Conservation (phyloP, 1,140 invertebrate genomes). For the Zaprionus taronus region DNA sequence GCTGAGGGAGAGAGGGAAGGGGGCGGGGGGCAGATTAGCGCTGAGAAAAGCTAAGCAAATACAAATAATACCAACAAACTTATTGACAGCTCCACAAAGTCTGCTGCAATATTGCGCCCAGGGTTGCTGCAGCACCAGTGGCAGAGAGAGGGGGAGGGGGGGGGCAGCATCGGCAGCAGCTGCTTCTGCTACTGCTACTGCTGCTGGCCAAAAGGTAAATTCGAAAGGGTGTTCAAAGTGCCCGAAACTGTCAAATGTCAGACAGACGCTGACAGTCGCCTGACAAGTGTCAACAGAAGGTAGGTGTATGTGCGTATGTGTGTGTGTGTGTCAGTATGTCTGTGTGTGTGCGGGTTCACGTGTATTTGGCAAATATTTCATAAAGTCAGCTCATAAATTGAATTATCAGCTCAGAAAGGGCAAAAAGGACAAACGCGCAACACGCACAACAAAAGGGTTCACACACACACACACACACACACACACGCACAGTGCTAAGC, state of each 20-base stretch:
- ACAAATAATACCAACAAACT: constrained; percentile 58
- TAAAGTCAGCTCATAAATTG: constrained; percentile 61
- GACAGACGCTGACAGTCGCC: constrained; percentile 65
- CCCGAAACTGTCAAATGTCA: constrained; percentile 74
- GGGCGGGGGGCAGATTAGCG: constrained; percentile 34
- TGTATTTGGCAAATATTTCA: constrained; percentile 54
- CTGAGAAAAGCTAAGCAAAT: constrained; percentile 43
- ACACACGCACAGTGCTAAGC: constrained; percentile 16
- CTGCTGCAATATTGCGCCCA: constrained; percentile 65
- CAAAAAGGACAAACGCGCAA: constrained; percentile 35
- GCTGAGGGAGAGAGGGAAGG: neutral
- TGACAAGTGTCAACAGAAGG: constrained; percentile 79
- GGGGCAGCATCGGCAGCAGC: constrained; percentile 37
- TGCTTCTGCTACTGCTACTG: constrained; percentile 29
- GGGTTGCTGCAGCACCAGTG: constrained; percentile 27
- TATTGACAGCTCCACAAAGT: constrained; percentile 70
- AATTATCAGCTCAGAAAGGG: constrained; percentile 52
- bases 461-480: constrained; percentile 7
- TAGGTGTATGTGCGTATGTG: constrained; percentile 30
- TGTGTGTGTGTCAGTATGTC: constrained; percentile 11
- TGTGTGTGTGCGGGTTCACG: constrained; percentile 31
- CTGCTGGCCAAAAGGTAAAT: constrained; percentile 41
- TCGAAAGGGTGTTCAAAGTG: constrained; percentile 57
- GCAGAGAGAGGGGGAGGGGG: neutral
- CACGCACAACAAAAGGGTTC: constrained; percentile 43